Evolutionary conservation across 2,888 invertebrate species (phyloP), one percentile per base, ranked within the genome.

Genomic region (Callinectes sapidus): DNA sequence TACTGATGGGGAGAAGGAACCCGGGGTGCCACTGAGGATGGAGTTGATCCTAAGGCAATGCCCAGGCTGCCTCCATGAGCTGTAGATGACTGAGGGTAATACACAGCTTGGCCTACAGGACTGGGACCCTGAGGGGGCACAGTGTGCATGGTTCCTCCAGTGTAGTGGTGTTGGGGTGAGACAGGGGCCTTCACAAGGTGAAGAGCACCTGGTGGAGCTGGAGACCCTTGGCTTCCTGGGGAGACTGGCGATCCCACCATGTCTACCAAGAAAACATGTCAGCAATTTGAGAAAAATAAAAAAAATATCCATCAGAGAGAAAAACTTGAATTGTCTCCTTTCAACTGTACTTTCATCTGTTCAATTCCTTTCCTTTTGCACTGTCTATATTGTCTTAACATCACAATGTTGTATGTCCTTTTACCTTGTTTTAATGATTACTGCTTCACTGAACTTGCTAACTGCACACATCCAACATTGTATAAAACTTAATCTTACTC

Each of bases 91-190:
- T 92, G 92, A 66, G 91, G n/a, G 42, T 93, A 93, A 71, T 93
- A 93, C 23, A 87, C 35, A 13, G 61, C 54, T 6, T 81, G 91
- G 14, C 54, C 87, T 23, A 28, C 87, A 16, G 91, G 91, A 28
- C 93, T 93, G 35, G 77, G 71, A 54, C 77, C 89, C 23, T 54
- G 91, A 16, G 61, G 86, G 23, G 91, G 55, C 3, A 90, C 90
- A 18, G 91, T 93, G 66, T 90, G 91, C 93, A 93, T 88, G 18
- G 88, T 93, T 16, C 92, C 93, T 18, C 93, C 91, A 87, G 86
- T 87, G 71, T 93, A 91, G 28, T 93, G 93, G 28, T 93, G 93
- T 16, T 89, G 93, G n/a, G 92, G 92, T 16, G 93, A 93, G 18
- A 93, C 90, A 18, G 93, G 93, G 2, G 91, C 89, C 87, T 91